Percentiles rank a stretch among this genome's conserved stretches.
Conservation (phyloP, 2,888 invertebrate genomes). For the Acanthopleura granulata region DNA sequence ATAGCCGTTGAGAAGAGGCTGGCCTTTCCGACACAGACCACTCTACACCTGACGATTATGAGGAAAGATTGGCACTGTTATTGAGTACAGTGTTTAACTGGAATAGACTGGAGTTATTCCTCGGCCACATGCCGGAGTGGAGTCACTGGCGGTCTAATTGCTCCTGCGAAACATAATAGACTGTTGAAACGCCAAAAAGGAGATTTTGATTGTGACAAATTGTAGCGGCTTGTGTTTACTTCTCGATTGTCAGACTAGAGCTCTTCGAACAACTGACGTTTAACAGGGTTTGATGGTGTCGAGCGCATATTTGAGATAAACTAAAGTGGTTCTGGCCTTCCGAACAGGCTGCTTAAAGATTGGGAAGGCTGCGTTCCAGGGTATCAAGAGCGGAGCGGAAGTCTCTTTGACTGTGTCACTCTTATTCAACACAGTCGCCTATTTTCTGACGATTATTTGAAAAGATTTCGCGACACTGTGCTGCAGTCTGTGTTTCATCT, state of each 20-base stretch:
- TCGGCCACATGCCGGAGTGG: not conserved
- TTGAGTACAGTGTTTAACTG: not conserved
- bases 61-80: not conserved
- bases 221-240: conserved; percentile 9
- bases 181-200: conserved; percentile 6
- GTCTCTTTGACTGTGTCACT: too few relatives aligned
- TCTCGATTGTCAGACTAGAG: not conserved
- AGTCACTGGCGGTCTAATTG: not conserved
- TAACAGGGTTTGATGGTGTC: not conserved
- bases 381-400: too few relatives aligned
- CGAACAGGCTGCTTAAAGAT: too few relatives aligned
- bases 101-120: not conserved
- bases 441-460: too few relatives aligned
- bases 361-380: too few relatives aligned
- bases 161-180: conserved; percentile 2
- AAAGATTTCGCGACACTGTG: too few relatives aligned
- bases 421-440: too few relatives aligned
- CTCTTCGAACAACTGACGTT: not conserved
- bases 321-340: not conserved
- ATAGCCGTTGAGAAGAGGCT: too few relatives aligned
- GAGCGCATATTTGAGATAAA: not conserved
- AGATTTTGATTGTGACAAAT: conserved; percentile 5
- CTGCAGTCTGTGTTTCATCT: too few relatives aligned
- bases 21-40: too few relatives aligned
- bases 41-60: too few relatives aligned